Evolutionary conservation across 92 coral and sea anemone species (phyloP), one percentile per base, ranked within the genome.

Genomic region (Epizoanthus rinbou): DNA sequence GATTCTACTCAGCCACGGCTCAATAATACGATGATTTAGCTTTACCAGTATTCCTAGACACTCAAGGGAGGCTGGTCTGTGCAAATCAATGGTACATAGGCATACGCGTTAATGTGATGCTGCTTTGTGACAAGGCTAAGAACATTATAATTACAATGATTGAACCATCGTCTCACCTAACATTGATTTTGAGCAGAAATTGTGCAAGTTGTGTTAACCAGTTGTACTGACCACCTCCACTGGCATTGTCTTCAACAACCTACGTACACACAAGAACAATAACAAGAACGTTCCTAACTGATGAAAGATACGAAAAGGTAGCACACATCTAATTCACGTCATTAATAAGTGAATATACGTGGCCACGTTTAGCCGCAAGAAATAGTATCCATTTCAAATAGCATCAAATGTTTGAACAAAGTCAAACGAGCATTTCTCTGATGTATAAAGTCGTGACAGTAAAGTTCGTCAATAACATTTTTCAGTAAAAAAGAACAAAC

Each of bases 21-120:
- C 98, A n/a, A 91, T 64, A 76, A 89, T 87, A 41, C 75, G 86
- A 69, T 93, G 98, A 74, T 91, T 93, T 59, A 93, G 84, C 43
- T 83, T 82, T 15, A 92, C 63, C 57, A 93, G 88, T 52, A 81
- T 87, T 13, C 79, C 90, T 25, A 91, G 89, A 63, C 90, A 93
- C 63, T 63, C 75, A 21, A 86, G 91, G 23, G 81, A 64, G 22
- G 84, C 71, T 8, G 78, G 75, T 17, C 75, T 67, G 85, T 47
- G 37, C 41, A 53, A 16, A n/a, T 6, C 28, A 67, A 81, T 37
- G n/a, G 13, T 33, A 79, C 8, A 8, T 18, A 1, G 47, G 9
- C 50, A 6, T 43, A 43, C 7, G 54, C 15, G 13, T 50, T 9
- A 50, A 50, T 2, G 16, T 11, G 2, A 50, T 9, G 54, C 54